A percentile compares a stretch with the other conserved stretches of the same genome.
Evolutionary conservation across 2,888 invertebrate genomes (phyloP).

Genomic region (Rosalia funebris): DNA sequence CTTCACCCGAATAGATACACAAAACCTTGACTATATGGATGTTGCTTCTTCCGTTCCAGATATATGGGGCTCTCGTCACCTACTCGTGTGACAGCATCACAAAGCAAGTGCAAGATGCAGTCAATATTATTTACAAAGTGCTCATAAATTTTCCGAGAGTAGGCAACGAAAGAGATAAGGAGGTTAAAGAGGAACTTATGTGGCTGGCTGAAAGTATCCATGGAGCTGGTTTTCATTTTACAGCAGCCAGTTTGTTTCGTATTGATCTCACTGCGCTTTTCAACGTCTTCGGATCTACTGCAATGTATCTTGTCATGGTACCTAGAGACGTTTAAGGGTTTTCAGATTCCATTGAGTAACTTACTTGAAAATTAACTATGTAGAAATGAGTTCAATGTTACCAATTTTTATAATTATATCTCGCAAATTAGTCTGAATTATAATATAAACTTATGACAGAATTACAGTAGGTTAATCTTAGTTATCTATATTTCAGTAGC

Average conservation of each 20-base stretch:
- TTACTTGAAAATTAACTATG: too few species aligned
- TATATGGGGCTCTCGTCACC: conserved; percentile 2
- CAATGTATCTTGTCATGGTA: conserved; percentile 23
- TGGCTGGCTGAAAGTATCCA: conserved; percentile 8
- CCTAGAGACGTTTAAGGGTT: too few species aligned
- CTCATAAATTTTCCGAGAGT: background rate
- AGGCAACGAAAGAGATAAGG: background rate
- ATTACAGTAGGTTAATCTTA: too few species aligned
- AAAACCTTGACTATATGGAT: too few species aligned
- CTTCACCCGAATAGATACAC: too few species aligned
- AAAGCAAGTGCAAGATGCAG: background rate
- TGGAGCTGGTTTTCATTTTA: background rate
- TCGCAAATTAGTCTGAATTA: too few species aligned
- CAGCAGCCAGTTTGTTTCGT: conserved; percentile 19
- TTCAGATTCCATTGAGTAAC: too few species aligned
- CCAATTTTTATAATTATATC: too few species aligned
- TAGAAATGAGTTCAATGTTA: too few species aligned
- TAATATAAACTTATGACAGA: too few species aligned
- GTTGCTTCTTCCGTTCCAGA: too few species aligned
- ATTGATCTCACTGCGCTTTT: conserved; percentile 16
- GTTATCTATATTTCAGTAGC: too few species aligned
- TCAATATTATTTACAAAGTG: background rate
- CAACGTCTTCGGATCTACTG: conserved; percentile 21
- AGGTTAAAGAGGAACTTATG: background rate
- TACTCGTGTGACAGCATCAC: background rate